Evolutionary conservation across 1,140 invertebrate genomes (phyloP).

Genomic region (Zaprionus capensis): DNA sequence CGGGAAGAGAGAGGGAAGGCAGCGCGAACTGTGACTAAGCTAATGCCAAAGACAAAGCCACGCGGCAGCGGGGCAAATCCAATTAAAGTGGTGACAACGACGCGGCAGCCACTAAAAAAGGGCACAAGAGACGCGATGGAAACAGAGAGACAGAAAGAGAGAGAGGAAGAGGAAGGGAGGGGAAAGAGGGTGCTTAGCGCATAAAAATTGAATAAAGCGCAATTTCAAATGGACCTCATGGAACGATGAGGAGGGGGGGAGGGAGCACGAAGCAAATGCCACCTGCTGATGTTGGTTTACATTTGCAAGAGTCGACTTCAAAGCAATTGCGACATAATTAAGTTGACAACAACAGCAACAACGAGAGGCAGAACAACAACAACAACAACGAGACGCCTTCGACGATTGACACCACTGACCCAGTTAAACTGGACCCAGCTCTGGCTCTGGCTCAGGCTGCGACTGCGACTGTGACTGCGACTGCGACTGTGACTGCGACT

Average conservation of each 20-base stretch:
- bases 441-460: background rate
- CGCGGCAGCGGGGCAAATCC: slow-evolving; percentile 65
- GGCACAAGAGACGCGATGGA: slow-evolving; percentile 22
- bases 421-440: slow-evolving; percentile 69
- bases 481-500: background rate
- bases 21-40: slow-evolving; percentile 29
- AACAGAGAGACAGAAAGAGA: background rate
- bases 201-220: slow-evolving; percentile 79
- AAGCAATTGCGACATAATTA: slow-evolving; percentile 82
- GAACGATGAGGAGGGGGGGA: background rate
- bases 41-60: slow-evolving; percentile 59
- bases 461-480: background rate
- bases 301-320: slow-evolving; percentile 73
- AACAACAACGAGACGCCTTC: slow-evolving; percentile 46
- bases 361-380: slow-evolving; percentile 28
- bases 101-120: slow-evolving; percentile 68
- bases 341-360: slow-evolving; percentile 71
- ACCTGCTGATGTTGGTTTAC: slow-evolving; percentile 72
- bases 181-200: slow-evolving; percentile 28
- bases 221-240: slow-evolving; percentile 64
- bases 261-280: slow-evolving; percentile 47
- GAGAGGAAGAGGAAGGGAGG: background rate
- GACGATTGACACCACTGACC: slow-evolving; percentile 77
- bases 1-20: slow-evolving; percentile 18
- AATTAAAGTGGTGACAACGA: slow-evolving; percentile 80